Evolutionary conservation across 2,113 vertebrate species (phyloP), one percentile per base, ranked within the genome.

Genomic region (Colistium nudipinnis): DNA sequence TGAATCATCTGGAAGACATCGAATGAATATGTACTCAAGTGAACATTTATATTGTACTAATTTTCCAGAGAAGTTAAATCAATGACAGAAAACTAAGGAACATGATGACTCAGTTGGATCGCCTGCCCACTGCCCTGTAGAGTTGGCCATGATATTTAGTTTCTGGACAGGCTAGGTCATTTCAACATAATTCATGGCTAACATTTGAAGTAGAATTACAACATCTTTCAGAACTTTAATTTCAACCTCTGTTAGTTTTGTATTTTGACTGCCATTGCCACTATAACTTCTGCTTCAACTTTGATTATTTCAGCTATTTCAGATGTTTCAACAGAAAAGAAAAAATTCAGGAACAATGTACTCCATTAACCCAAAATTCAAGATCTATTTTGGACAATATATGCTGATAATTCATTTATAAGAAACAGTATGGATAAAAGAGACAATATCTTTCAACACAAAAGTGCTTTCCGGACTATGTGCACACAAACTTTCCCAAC

Each of bases 41-140:
- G 4, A 19, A 25, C 53, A 19, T 53, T 56, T 47, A 12, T 36
- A 22, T 30, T 63, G 6, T 36, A 17, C 57, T 22, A 61, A 63
- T 77, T 62, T 72, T 49, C 22, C 31, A n/a, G 30, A 39, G 10
- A 35, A 55, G 20, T n/a, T 36, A 41, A 48, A 77, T 57, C 45
- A 57, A 48, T 33, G 14, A 27, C 2, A 48, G 2, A 43, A 69
- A 41, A 63, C 4, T 17, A 27, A 14, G 6, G 13, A 53, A 33
- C 39, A 49, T 54, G 54, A 30, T 60, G 36, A 56, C 48, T 49
- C 16, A 39, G 7, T 28, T 28, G 33, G 71, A 69, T 30, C 35
- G 28, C 14, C 30, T 47, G 22, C 9, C 16, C 0, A 14, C 17
- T 62, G 52, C 36, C 0, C 16, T 22, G 30, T 25, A 22, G 19